phyloP scores from a whole-genome alignment of 2,888 invertebrate species.

The Epinotia bilunana region DNA sequence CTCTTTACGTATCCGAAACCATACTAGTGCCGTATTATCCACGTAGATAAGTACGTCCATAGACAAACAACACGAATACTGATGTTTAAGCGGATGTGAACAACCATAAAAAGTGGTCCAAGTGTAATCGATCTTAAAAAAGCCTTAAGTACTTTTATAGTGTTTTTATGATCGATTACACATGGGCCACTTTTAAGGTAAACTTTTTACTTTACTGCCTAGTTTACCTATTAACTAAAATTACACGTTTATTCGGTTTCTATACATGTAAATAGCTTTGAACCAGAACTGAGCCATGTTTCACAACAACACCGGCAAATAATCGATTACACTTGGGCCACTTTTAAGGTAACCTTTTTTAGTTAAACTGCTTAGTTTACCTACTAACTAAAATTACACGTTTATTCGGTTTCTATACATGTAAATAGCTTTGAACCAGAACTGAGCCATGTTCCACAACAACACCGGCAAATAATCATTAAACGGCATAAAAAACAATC shows the following conservation, averaged over 20 bases:
- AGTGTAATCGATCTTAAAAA: background rate
- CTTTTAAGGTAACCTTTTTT: no score
- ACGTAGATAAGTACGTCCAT: background rate
- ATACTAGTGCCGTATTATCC: background rate
- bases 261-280: conserved; percentile 23
- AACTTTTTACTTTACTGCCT: background rate
- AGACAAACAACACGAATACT: background rate
- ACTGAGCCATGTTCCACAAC: conserved; percentile 21
- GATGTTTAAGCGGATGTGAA: background rate
- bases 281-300: conserved; percentile 23
- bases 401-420: background rate
- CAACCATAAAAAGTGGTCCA: background rate
- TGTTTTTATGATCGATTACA: no score
- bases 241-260: background rate
- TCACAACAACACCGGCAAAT: conserved; percentile 9
- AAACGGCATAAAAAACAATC: conserved; percentile 25
- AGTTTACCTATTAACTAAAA: background rate
- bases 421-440: conserved; percentile 28
- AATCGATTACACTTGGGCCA: no score
- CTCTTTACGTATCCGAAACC: background rate
- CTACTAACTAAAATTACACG: background rate
- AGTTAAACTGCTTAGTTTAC: background rate
- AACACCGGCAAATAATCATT: conserved; percentile 17
- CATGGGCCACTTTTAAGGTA: no score
- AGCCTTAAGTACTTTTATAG: no score